These are phyloP conservation scores for Bombus haemorrhoidalis DNA, from an alignment of 1,140 invertebrate species.

Conservation along the genomic window DNA sequence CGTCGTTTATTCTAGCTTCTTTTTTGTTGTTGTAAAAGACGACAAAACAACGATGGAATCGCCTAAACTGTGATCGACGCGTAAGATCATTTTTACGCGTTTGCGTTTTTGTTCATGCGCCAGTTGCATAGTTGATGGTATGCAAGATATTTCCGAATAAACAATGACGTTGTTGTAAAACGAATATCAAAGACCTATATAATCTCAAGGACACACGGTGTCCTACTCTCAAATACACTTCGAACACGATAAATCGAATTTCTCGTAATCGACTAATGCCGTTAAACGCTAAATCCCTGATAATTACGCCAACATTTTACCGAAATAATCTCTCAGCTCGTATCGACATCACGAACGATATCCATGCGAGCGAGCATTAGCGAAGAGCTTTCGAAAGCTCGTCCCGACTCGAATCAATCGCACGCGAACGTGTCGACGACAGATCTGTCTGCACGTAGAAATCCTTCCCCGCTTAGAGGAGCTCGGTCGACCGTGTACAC, in stretches of 20 bases:
- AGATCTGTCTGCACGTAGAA: constrained; percentile 23
- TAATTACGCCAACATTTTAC: neutral
- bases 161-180: neutral
- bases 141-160: too few species aligned
- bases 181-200: neutral
- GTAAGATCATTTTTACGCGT: neutral
- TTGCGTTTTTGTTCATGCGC: too few species aligned
- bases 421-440: constrained; percentile 34
- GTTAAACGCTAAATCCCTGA: neutral
- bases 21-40: neutral
- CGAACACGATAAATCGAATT: neutral
- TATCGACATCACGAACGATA: constrained; percentile 9
- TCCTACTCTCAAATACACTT: neutral
- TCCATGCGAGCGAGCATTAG: neutral
- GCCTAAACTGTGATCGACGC: neutral
- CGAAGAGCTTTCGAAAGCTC: neutral
- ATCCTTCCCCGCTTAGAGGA: constrained; percentile 6
- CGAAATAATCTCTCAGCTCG: neutral
- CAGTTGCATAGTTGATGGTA: neutral
- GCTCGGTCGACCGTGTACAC: neutral
- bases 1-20: too few species aligned
- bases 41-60: neutral
- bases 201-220: neutral
- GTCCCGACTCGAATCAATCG: constrained; percentile 16
- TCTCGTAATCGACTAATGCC: neutral